phyloP scores from a whole-genome alignment of 2,113 vertebrate genomes.

The Turdus rufiventris region DNA sequence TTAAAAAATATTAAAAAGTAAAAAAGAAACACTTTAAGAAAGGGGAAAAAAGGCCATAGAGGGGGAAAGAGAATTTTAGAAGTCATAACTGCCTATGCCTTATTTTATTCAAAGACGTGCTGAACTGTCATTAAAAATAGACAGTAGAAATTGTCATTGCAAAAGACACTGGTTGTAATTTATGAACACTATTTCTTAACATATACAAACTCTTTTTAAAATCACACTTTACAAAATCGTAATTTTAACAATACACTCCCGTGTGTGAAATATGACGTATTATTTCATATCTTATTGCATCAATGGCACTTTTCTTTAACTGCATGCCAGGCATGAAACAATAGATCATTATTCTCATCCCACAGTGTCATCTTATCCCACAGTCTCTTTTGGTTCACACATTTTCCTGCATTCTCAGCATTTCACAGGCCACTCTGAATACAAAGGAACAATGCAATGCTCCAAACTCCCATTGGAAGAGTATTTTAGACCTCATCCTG shows the following conservation, averaged over 20 bases:
- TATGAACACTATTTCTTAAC: background rate
- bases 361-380: background rate
- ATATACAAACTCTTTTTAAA: background rate
- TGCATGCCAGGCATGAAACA: background rate
- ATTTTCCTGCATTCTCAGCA: background rate
- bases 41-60: background rate
- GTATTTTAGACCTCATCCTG: background rate
- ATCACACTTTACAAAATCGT: background rate
- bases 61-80: background rate
- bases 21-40: background rate
- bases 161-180: background rate
- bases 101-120: background rate
- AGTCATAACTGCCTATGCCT: background rate
- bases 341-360: background rate
- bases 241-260: background rate
- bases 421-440: background rate
- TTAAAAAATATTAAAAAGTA: background rate
- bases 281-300: conserved; percentile 7
- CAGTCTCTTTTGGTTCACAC: background rate
- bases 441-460: background rate
- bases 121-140: background rate
- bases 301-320: background rate
- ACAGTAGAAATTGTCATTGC: background rate
- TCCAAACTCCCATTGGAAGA: background rate
- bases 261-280: background rate